Evolutionary conservation across 2,113 vertebrate species (phyloP).

Genomic region (Lampris megalopsis): DNA sequence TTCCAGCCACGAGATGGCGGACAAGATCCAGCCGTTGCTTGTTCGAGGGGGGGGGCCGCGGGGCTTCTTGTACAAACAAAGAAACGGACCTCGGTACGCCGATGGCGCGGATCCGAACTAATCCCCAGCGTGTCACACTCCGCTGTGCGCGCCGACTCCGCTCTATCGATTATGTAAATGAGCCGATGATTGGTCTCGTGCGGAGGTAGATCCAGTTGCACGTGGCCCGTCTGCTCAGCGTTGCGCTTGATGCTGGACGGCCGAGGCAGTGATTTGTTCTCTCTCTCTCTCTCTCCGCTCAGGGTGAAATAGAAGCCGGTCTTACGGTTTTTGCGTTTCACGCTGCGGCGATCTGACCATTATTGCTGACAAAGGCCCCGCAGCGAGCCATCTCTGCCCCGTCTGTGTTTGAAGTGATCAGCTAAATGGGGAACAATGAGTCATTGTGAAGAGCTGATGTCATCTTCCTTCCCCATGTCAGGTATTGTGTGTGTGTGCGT

Average conservation of each 20-base stretch:
- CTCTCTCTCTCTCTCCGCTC: background rate
- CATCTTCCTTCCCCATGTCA: constrained; percentile 54
- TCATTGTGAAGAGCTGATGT: constrained; percentile 69
- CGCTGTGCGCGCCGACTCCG: background rate
- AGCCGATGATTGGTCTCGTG: constrained; percentile 7
- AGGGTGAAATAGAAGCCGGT: background rate
- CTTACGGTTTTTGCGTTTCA: constrained; percentile 46
- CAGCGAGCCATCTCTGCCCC: background rate
- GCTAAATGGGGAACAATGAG: constrained; percentile 65
- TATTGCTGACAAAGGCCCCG: constrained; percentile 45
- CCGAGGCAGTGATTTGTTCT: background rate
- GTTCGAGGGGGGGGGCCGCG: background rate
- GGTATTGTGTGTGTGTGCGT: constrained; percentile 50
- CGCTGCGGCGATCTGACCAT: background rate
- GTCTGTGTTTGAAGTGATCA: constrained; percentile 57
- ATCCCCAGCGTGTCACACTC: constrained; percentile 25
- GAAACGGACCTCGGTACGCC: constrained; percentile 20
- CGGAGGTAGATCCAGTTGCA: constrained; percentile 11
- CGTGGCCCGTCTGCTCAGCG: constrained; percentile 6
- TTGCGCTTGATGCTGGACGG: constrained; percentile 11
- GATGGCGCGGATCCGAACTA: constrained; percentile 24
- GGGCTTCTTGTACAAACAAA: constrained; percentile 61
- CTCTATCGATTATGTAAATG: constrained; percentile 25
- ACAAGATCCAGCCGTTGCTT: constrained; percentile 18
- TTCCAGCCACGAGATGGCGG: constrained; percentile 62